Evolutionary conservation across 2,113 vertebrate genomes (phyloP).

Genomic region (Cinclus cinclus): DNA sequence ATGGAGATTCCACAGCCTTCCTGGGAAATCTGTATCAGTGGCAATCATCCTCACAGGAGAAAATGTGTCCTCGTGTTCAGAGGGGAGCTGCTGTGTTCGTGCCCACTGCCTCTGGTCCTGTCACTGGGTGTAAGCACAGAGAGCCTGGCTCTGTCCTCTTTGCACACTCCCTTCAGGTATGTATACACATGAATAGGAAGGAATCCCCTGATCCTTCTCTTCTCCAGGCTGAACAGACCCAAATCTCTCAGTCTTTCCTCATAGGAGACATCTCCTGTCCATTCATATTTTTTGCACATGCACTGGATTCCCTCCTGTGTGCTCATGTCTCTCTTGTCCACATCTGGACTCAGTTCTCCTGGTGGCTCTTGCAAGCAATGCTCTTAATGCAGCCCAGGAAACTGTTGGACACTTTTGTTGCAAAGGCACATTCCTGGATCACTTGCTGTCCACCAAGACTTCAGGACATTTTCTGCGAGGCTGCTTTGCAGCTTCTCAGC

Average conservation of each 20-base stretch:
- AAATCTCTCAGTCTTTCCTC: neutral
- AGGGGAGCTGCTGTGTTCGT: neutral
- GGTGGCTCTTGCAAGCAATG: fast-evolving
- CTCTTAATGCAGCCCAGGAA: neutral
- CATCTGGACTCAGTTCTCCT: fast-evolving
- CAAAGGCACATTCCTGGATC: neutral
- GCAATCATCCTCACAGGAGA: neutral
- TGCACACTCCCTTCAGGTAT: neutral
- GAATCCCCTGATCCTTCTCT: neutral
- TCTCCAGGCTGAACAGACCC: neutral
- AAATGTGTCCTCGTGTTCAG: neutral
- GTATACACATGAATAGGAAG: neutral
- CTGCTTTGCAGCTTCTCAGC: neutral
- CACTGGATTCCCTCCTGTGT: neutral
- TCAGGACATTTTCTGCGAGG: neutral
- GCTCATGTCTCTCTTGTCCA: neutral
- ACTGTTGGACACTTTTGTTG: neutral
- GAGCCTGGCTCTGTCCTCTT: neutral
- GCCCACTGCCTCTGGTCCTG: neutral
- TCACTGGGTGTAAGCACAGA: neutral
- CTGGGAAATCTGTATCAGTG: neutral
- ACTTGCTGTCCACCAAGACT: neutral
- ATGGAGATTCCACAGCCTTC: neutral
- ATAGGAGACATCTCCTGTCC: fast-evolving
- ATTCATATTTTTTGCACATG: neutral